Base-by-base conservation (phyloP, 2,113 vertebrate species). In the Aegithalos caudatus region DNA sequence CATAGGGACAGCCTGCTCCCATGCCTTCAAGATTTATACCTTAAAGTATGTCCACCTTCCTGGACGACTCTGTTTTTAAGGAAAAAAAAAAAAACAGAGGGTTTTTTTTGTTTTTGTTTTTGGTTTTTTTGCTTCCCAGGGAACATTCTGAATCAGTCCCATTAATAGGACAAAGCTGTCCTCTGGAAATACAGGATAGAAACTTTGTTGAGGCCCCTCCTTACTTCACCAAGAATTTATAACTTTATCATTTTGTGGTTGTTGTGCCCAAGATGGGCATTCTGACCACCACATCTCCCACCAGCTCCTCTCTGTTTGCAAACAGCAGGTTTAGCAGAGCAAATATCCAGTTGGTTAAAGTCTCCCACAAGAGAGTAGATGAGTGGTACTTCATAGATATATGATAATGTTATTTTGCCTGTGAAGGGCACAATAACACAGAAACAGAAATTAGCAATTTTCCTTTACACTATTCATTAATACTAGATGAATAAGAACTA, bases 1-100 rank as follows among this genome's bases (percentile, higher is more conserved):
- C 1, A 14, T 2, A 22, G 1, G 16, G 23, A 35, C 0, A 0
- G 5, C 9, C 24, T 40, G 16, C 6, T 62, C 19, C 23, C 54
- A 24, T 0, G 2, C 11, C 29, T 71, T 56, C 24, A 42, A 40
- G 21, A 42, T 31, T 56, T 42, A 40, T 6, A 35, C 57, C 17
- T 33, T 27, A 4, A 14, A 35, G 3, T 31, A 23, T 10, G 11
- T 35, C 11, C 21, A 48, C 7, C 35, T 48, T 79, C 29, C 31
- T 56, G 40, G 6, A 40, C 7, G 3, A 13, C 16, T 62, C 40
- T 64, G 9, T 18, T 56, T 71, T 56, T 42, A 64, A n/a, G n/a
- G n/a, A n/a, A n/a, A n/a, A n/a, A n/a, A n/a, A n/a, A n/a, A n/a
- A n/a, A n/a, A n/a, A n/a, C n/a, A n/a, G n/a, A n/a, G n/a, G n/a